Evolutionary conservation across 2,888 invertebrate species (phyloP).

Genomic region (Chorisops tibialis): DNA sequence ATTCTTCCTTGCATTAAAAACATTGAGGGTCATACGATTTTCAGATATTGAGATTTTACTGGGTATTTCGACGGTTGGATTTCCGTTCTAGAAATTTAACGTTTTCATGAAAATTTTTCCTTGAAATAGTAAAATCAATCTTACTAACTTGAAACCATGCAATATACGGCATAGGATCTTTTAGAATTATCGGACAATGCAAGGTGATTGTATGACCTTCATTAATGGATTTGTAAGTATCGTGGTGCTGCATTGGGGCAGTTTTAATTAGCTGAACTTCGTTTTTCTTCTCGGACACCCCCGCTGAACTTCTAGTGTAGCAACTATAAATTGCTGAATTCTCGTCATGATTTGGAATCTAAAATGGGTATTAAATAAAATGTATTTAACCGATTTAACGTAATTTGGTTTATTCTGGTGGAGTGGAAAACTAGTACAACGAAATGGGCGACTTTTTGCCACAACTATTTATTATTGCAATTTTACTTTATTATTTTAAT

Average conservation of each 20-base stretch:
- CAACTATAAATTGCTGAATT: neutral
- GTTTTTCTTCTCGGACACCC: neutral
- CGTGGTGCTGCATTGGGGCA: neutral
- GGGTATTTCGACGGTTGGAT: neutral
- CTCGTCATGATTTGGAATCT: neutral
- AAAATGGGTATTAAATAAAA: no score
- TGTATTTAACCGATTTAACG: no score
- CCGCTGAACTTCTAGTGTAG: neutral
- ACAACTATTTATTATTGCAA: no score
- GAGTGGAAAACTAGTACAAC: no score
- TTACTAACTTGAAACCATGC: conserved; percentile 1
- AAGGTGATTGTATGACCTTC: neutral
- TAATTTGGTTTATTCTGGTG: no score
- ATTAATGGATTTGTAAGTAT: neutral
- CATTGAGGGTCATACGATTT: neutral
- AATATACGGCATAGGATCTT: neutral
- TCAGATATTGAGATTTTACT: neutral
- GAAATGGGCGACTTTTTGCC: no score
- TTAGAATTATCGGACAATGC: neutral
- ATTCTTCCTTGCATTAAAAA: neutral
- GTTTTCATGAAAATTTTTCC: no score
- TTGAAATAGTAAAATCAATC: no score
- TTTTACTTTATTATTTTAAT: no score
- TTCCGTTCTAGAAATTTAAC: neutral
- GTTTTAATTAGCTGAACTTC: conserved; percentile 4